Conservation (phyloP, 2,797 vertebrate genomes). For the Melanotaenia nigrans region DNA sequence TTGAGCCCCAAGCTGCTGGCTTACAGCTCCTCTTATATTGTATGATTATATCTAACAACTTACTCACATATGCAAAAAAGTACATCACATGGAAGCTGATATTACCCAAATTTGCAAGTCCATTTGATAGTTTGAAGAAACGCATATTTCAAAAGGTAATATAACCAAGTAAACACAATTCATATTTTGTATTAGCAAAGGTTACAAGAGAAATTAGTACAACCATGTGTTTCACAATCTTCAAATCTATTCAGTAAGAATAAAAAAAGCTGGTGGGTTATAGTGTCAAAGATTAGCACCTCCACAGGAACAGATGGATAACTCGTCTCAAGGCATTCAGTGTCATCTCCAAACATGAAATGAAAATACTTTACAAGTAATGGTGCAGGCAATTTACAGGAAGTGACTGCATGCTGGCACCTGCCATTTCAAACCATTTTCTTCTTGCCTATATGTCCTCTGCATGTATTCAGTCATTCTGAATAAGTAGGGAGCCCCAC, state of each 20-base stretch:
- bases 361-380: background rate
- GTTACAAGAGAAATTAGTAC: background rate
- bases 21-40: background rate
- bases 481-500: background rate
- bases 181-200: background rate
- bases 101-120: background rate
- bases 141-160: background rate
- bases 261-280: background rate
- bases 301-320: background rate
- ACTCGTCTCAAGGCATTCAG: background rate
- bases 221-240: background rate
- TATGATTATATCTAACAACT: background rate
- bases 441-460: background rate
- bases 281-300: background rate
- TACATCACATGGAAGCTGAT: background rate
- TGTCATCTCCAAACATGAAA: background rate
- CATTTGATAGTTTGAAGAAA: background rate
- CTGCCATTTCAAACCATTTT: background rate
- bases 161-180: background rate
- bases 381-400: background rate
- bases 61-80: slow-evolving; percentile 12
- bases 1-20: background rate
- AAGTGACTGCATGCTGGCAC: background rate
- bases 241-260: background rate
- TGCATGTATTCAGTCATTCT: background rate